A percentile compares a stretch with the other conserved stretches of the same genome.
phyloP scores from a whole-genome alignment of 2,888 invertebrate species.

The Ditylenchus weischeri region DNA sequence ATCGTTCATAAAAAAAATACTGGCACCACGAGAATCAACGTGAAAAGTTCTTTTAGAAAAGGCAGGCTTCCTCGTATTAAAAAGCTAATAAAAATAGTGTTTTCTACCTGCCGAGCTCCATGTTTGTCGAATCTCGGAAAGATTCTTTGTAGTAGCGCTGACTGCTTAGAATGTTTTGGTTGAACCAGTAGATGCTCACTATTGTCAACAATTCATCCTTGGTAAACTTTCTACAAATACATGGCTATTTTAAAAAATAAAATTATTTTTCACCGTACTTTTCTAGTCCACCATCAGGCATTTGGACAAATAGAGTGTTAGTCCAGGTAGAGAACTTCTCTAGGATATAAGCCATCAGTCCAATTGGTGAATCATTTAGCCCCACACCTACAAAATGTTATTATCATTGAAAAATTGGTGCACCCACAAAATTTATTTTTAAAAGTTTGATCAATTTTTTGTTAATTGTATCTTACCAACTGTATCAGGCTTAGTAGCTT shows the following conservation, averaged over 20 bases:
- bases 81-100: too few species aligned
- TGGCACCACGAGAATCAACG: too few species aligned
- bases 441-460: slow-evolving; percentile 14
- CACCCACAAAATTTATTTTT: too few species aligned
- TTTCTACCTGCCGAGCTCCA: slow-evolving; percentile 32
- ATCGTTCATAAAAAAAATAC: too few species aligned
- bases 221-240: slow-evolving; percentile 65
- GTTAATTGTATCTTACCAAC: slow-evolving; percentile 14
- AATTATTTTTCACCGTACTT: slow-evolving; percentile 19
- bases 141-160: slow-evolving; percentile 73
- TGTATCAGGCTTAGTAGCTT: slow-evolving; percentile 26
- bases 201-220: slow-evolving; percentile 74
- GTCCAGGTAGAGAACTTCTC: slow-evolving; percentile 83
- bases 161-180: slow-evolving; percentile 72
- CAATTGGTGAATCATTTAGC: slow-evolving; percentile 75
- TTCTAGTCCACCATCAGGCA: slow-evolving; percentile 24
- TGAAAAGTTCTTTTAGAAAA: too few species aligned
- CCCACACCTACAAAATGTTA: slow-evolving; percentile 64
- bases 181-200: slow-evolving; percentile 77
- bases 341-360: slow-evolving; percentile 81
- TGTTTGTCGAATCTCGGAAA: slow-evolving; percentile 37
- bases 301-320: slow-evolving; percentile 40
- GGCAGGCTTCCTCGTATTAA: too few species aligned
- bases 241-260: neutral
- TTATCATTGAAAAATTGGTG: too few species aligned